phyloP scores from a whole-genome alignment of 2,797 vertebrate genomes.

The Amblyopsis hoosieri region DNA sequence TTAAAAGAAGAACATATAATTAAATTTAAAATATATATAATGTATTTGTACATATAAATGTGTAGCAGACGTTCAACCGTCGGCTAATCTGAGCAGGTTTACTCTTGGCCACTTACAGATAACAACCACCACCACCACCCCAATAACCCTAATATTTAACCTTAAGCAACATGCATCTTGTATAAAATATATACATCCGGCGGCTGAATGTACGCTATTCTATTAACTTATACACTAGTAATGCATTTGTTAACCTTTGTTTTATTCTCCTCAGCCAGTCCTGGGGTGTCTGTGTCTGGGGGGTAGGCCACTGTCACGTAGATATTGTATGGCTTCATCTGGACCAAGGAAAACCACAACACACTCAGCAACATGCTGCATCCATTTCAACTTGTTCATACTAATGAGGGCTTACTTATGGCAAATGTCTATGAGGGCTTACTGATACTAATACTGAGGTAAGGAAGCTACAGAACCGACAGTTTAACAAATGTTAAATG shows the following conservation, averaged over 20 bases:
- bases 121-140: too few relatives aligned
- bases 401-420: too few relatives aligned
- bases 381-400: background rate
- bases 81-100: too few relatives aligned
- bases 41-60: background rate
- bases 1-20: background rate
- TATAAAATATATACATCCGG: too few relatives aligned
- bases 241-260: constrained; percentile 82
- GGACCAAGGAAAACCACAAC: constrained; percentile 25
- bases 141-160: too few relatives aligned
- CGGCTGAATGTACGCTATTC: too few relatives aligned
- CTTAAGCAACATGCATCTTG: too few relatives aligned
- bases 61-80: too few relatives aligned
- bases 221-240: background rate
- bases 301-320: constrained; percentile 95
- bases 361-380: background rate
- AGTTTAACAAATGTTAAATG: background rate
- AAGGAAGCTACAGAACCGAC: too few relatives aligned
- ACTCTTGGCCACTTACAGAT: too few relatives aligned
- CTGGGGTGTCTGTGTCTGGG: constrained; percentile 96
- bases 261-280: constrained; percentile 90
- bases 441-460: too few relatives aligned
- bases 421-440: too few relatives aligned
- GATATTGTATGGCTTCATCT: constrained; percentile 98
- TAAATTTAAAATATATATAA: background rate